Base-by-base conservation (phyloP, 2,888 invertebrate species). In the Cosmopolites sordidus region DNA sequence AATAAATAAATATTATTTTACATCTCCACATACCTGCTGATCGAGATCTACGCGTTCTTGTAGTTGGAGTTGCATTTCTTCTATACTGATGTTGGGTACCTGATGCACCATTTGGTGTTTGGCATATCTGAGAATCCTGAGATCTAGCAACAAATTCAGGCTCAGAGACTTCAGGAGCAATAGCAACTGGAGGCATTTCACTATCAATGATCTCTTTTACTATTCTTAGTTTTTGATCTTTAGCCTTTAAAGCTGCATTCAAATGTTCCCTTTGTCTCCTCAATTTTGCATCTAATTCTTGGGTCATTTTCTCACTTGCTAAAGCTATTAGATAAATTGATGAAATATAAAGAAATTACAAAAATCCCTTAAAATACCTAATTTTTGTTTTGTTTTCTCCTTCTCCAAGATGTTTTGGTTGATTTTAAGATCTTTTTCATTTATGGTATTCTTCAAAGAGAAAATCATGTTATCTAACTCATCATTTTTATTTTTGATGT, bases 231-330 rank as follows among this genome's bases (percentile, higher is more conserved):
- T 82, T 70, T 37, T 80, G 75, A 18, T 84, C 83, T 62, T 82
- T 80, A 6, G 80, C 76, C 60, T 79, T 77, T 77, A 83, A 80
- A 62, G 76, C 75, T 51, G 76, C 75, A 42, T 71, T 63, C 2
- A 73, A 65, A 59, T 80, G 80, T 38, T 79, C 78, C 5, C 81
- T 75, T 62, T 83, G 82, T 58, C 78, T 76, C 9, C 79, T 75
- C 49, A 84, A 66, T 66, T 82, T 83, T 2, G 74, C 69, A 60
- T 85, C 83, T 14, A 87, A 76, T 70, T 90, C 88, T 43, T 83
- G 83, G 15, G 81, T 84, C 71, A 83, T 78, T 68, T 86, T 88
- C 60, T 89, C 89, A 54, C 85, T 85, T 69, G 89, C 87, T 1
- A 80, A 79, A 0, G 84, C 87, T 59, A 78, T 80, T 15, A 46